Evolutionary conservation across 30 jellyfish, hydroid and myxozoan genomes (phyloP).

Genomic region (Pelagia noctiluca): DNA sequence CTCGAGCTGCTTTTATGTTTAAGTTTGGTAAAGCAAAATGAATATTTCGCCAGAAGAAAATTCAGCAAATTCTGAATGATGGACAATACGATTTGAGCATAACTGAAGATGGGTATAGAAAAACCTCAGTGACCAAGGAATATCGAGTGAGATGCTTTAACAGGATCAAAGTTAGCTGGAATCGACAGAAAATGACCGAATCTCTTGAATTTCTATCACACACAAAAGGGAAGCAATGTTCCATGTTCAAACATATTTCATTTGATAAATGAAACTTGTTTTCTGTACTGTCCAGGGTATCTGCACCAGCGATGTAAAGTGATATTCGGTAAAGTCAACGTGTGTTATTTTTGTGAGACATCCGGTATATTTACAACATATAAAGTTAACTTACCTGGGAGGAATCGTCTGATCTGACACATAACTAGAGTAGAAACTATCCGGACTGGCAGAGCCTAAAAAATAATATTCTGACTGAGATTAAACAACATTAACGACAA

Average conservation of each 20-base stretch:
- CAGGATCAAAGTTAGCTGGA: no score
- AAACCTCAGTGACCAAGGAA: no score
- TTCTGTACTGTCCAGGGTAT: not conserved
- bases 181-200: no score
- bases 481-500: not conserved
- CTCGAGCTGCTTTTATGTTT: no score
- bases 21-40: no score
- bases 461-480: not conserved
- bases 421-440: not conserved
- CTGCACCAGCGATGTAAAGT: not conserved
- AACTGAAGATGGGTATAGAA: no score
- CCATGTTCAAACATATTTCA: not conserved
- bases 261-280: not conserved
- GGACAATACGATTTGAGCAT: no score
- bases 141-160: no score
- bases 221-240: not conserved
- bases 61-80: no score
- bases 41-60: no score
- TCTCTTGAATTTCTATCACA: no score
- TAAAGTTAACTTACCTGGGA: not conserved
- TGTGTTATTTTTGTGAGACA: not conserved
- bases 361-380: not conserved
- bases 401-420: constrained; percentile 3
- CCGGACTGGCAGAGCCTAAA: constrained; percentile 10
- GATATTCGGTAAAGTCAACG: not conserved